Conservation (phyloP, 1,140 invertebrate species). For the Calycopis cecrops region DNA sequence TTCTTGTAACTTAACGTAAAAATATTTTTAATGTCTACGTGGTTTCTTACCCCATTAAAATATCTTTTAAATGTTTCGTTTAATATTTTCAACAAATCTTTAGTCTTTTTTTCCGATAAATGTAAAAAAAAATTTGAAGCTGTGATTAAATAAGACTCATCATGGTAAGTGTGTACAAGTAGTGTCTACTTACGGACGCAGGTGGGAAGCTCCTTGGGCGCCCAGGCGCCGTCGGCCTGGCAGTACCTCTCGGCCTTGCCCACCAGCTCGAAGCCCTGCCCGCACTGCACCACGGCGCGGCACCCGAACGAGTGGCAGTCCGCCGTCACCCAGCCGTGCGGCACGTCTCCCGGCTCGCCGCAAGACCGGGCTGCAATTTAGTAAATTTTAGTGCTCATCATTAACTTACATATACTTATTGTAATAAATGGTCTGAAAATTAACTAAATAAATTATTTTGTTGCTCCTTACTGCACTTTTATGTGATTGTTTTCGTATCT, state of each 20-base stretch:
- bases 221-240: conserved; percentile 91
- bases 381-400: no score
- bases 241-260: conserved; percentile 89
- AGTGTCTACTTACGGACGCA: conserved; percentile 85
- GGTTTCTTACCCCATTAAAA: no score
- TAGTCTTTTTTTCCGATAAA: background rate
- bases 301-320: conserved; percentile 95
- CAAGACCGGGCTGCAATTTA: conserved; percentile 84
- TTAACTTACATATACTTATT: no score
- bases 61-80: no score
- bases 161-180: conserved; percentile 34
- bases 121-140: conserved; percentile 1
- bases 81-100: no score
- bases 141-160: conserved; percentile 40
- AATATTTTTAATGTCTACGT: no score
- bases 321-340: conserved; percentile 93
- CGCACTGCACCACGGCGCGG: conserved; percentile 93
- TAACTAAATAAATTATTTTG: no score
- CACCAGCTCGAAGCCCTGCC: conserved; percentile 93
- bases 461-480: no score
- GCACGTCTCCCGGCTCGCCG: conserved; percentile 89
- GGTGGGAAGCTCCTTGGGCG: conserved; percentile 90
- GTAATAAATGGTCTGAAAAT: background rate
- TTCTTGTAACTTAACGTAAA: no score
- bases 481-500: no score